Evolutionary conservation across 2,888 invertebrate genomes (phyloP), one percentile per base, ranked within the genome.

Genomic region (Phyto melanocephala): DNA sequence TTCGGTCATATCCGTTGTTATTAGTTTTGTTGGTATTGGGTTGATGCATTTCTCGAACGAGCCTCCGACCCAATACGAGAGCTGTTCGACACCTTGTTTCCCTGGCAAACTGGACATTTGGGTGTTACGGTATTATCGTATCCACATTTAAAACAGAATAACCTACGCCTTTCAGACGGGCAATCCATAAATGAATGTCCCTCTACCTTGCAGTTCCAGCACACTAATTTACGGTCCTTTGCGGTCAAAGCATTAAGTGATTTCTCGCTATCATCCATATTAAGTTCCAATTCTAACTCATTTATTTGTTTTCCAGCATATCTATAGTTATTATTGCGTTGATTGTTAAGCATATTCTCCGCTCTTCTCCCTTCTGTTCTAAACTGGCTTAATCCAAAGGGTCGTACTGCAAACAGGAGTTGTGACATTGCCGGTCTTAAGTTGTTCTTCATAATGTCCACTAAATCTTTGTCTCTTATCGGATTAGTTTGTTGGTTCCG

Each of bases 31-130:
- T 67, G 52, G n/a, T 15, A 20, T 8, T 50, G 52, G 37, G 67
- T 52, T 50, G 52, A 2, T 4, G 10, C 6, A 20, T 50, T 67
- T 15, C 2, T 22, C 17, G 50, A 67, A 67, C 67, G 67, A 47
- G 22, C 52, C 35, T 67, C 67, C 67, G 52, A 35, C 67, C 67
- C 67, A 20, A n/a, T 7, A 37, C 52, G 65, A 35, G 47, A 6
- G 13, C 50, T 45, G 67, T 68, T 52, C 68, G 33, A 0, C 0
- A 1, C 5, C 28, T 40, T 11, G 58, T 70, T 70, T 70, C 58
- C 45, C 70, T 56, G 45, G 10, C 56, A 58, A 1, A 15, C 5
- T 0, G 70, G 54, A 8, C 67, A 68, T 54, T 68, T 68, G 5
- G 67, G 67, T 0, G 54, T 68, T 0, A 68, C 54, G 0, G 54